Conservation (phyloP, 2,797 vertebrate genomes). For the Ctenopoma multispine region DNA sequence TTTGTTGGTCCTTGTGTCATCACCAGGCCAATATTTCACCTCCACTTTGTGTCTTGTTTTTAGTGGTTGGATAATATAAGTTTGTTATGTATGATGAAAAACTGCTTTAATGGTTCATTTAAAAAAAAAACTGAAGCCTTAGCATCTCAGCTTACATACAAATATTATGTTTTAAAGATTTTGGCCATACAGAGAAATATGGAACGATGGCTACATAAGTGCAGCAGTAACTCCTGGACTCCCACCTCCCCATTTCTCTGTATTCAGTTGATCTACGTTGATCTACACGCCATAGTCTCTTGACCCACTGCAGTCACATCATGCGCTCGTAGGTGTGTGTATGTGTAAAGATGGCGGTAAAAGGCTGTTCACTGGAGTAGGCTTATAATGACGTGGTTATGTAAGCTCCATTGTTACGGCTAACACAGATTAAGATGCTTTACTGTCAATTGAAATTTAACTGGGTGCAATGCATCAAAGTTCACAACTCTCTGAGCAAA, state of each 20-base stretch:
- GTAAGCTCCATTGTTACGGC: slow-evolving; percentile 7
- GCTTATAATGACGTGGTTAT: slow-evolving; percentile 30
- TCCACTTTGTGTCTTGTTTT: background rate
- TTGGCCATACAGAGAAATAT: no score
- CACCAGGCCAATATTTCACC: background rate
- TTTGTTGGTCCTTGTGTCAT: background rate
- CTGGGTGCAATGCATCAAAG: slow-evolving; percentile 10
- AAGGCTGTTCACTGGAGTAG: slow-evolving; percentile 22
- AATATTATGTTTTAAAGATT: no score
- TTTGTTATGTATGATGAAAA: no score
- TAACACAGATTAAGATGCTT: slow-evolving; percentile 14
- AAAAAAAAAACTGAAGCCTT: no score
- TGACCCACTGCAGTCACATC: slow-evolving; percentile 74
- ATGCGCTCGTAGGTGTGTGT: slow-evolving; percentile 47
- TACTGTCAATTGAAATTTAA: slow-evolving; percentile 17
- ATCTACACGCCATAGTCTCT: slow-evolving; percentile 79
- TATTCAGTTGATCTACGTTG: slow-evolving; percentile 74
- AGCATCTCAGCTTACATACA: no score
- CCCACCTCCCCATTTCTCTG: slow-evolving; percentile 58
- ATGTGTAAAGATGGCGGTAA: slow-evolving; percentile 32
- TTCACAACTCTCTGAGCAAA: slow-evolving; percentile 7
- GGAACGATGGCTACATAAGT: no score
- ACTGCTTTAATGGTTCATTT: no score
- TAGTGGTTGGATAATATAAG: no score
- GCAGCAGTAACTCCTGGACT: no score